phyloP scores from a whole-genome alignment of 2,797 vertebrate genomes.

The Halcyon badia region DNA sequence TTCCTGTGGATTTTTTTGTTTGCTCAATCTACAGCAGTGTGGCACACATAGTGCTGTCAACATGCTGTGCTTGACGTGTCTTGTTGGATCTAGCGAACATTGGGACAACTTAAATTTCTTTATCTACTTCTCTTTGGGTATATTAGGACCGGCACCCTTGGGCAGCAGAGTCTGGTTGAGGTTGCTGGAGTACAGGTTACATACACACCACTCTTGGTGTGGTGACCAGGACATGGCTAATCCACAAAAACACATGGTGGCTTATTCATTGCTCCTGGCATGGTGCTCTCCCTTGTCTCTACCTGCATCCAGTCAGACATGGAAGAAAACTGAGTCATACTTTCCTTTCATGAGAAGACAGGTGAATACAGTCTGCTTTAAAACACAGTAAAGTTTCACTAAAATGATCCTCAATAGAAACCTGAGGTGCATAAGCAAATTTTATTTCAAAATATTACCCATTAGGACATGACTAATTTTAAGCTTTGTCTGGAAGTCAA shows the following conservation, averaged over 20 bases:
- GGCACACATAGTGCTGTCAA: not conserved
- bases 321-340: not conserved
- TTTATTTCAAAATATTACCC: not conserved
- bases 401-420: not conserved
- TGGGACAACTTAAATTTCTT: not conserved
- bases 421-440: not conserved
- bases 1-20: not conserved
- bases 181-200: not conserved
- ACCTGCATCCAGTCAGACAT: not conserved
- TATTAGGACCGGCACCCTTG: not conserved
- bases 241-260: not conserved
- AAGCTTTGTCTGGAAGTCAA: not conserved
- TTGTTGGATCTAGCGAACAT: not conserved
- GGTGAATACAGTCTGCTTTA: not conserved
- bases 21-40: not conserved
- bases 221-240: not conserved
- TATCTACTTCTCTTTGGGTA: not conserved
- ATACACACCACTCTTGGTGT: accelerated
- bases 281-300: not conserved
- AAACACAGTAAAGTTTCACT: not conserved
- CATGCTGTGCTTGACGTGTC: not conserved
- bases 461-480: not conserved
- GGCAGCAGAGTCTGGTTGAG: not conserved
- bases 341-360: not conserved
- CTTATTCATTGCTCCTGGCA: not conserved